Conservation (phyloP, 2,888 invertebrate genomes). For the Drosophila cognata region DNA sequence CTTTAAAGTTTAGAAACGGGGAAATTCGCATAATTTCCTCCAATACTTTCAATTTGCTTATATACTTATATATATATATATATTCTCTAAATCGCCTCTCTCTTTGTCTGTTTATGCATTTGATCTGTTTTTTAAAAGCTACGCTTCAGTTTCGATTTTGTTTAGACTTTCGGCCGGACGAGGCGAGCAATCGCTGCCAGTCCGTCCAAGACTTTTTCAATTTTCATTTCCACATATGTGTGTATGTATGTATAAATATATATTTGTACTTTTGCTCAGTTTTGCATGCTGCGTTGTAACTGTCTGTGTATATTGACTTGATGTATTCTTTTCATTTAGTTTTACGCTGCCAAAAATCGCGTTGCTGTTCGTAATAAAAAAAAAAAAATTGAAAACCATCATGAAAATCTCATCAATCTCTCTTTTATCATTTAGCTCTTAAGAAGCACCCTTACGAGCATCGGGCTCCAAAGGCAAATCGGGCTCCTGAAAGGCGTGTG, state of each 20-base stretch:
- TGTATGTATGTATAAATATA: constrained; percentile 24
- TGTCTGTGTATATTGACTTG: constrained; percentile 65
- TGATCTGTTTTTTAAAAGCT: constrained; percentile 57
- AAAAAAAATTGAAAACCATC: neutral
- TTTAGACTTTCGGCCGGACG: constrained; percentile 42
- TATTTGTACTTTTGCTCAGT: constrained; percentile 65
- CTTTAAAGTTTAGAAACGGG: constrained; percentile 20
- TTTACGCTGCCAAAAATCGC: constrained; percentile 40
- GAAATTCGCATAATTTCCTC: constrained; percentile 32
- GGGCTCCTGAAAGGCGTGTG: constrained; percentile 27
- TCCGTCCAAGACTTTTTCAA: constrained; percentile 33
- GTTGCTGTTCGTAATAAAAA: constrained; percentile 40
- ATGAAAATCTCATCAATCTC: constrained; percentile 7
- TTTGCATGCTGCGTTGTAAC: constrained; percentile 75
- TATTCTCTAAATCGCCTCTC: constrained; percentile 50
- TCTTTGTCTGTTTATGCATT: constrained; percentile 71
- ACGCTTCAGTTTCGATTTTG: constrained; percentile 66
- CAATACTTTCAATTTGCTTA: constrained; percentile 47
- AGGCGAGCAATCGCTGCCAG: constrained; percentile 20
- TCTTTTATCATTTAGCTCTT: constrained; percentile 28
- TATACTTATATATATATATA: constrained; percentile 32
- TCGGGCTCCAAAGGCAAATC: neutral
- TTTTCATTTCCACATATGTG: constrained; percentile 47
- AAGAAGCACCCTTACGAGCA: constrained; percentile 12
- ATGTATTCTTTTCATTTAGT: constrained; percentile 35